phyloP scores from a whole-genome alignment of 2,888 invertebrate species.

The Eupithecia inturbata region DNA sequence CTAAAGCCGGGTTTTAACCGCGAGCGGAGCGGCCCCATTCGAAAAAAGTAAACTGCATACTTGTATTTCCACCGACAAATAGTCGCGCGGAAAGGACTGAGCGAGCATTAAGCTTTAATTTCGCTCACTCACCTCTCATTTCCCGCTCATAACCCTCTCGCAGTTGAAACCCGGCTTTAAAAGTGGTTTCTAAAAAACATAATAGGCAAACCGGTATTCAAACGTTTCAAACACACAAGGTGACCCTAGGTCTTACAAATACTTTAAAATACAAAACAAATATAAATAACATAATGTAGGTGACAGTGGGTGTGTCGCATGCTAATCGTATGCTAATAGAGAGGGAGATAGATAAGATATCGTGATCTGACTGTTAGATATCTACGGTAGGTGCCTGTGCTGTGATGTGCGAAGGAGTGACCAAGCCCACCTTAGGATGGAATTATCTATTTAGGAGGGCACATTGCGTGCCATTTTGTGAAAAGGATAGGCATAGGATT shows the following conservation, averaged over 20 bases:
- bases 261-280: background rate
- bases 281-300: background rate
- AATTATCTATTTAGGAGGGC: too few species aligned
- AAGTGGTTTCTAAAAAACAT: background rate
- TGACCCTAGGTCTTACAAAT: background rate
- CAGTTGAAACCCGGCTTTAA: too few species aligned
- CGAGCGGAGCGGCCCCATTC: too few species aligned
- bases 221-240: background rate
- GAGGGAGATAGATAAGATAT: background rate
- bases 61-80: too few species aligned
- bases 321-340: slow-evolving; percentile 2
- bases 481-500: too few species aligned
- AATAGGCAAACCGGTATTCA: background rate
- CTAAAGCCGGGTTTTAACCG: too few species aligned
- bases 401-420: background rate
- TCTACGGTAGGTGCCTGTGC: background rate
- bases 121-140: too few species aligned
- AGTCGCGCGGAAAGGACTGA: too few species aligned
- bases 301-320: slow-evolving; percentile 10
- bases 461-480: too few species aligned
- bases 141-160: too few species aligned
- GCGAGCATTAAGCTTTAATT: too few species aligned
- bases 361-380: background rate
- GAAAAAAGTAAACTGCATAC: too few species aligned
- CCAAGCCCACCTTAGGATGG: background rate